These are phyloP conservation scores for Elegia similella DNA, from an alignment of 2,888 invertebrate genomes.

Conservation along the genomic window DNA sequence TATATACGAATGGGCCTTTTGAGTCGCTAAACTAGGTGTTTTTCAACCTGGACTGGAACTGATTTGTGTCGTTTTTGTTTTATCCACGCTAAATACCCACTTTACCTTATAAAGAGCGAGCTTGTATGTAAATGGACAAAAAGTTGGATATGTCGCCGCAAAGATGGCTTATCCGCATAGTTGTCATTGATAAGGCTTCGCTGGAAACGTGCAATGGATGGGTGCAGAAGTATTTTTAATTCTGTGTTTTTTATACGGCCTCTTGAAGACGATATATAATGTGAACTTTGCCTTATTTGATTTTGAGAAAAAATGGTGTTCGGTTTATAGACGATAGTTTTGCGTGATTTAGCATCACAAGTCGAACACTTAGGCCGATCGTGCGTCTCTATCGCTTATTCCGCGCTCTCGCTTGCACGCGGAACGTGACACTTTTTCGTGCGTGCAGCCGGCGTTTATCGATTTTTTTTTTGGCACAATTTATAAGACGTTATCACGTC, in stretches of 20 bases:
- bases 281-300: no score
- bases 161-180: conserved; percentile 14
- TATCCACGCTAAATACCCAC: conserved; percentile 6
- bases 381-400: no score
- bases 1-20: background rate
- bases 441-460: no score
- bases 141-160: background rate
- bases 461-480: no score
- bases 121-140: conserved; percentile 7
- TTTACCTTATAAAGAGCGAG: background rate
- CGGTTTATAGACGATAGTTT: no score
- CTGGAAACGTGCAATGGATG: background rate
- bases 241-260: background rate
- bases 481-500: no score
- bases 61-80: background rate
- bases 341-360: no score
- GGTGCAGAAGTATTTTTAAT: background rate
- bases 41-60: background rate
- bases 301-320: no score
- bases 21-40: background rate
- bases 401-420: no score
- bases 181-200: background rate
- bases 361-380: no score
- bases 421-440: no score
- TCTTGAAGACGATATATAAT: background rate